These are phyloP conservation scores for Plecturocebus donacophilus DNA, from an alignment of 2,113 vertebrate genomes.

Conservation along the genomic window DNA sequence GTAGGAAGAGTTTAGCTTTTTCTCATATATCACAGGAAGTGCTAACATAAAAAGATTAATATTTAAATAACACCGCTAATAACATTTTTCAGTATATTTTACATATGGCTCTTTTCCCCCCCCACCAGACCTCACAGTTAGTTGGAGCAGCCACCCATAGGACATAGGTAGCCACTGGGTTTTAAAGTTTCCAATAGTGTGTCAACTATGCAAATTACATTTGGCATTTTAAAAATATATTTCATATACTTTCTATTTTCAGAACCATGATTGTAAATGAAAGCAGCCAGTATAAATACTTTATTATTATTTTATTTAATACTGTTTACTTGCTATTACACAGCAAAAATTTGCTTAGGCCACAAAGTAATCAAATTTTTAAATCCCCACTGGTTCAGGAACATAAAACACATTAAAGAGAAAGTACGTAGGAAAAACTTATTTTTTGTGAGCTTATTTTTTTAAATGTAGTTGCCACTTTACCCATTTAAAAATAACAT, in stretches of 20 bases:
- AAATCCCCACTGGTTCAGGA: slow-evolving; percentile 1
- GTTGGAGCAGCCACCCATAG: background rate
- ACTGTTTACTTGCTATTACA: background rate
- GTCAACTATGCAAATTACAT: background rate
- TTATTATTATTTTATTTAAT: background rate
- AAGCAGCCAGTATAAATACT: background rate
- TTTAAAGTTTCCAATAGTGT: slow-evolving; percentile 34
- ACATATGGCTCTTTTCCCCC: background rate
- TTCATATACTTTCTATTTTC: background rate
- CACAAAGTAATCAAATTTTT: background rate
- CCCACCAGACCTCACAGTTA: background rate
- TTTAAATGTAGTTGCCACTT: slow-evolving; percentile 37
- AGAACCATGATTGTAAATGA: background rate
- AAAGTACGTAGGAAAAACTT: background rate
- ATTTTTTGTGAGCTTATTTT: slow-evolving; percentile 34
- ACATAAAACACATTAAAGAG: background rate
- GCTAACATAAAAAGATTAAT: slow-evolving; percentile 33
- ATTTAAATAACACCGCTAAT: slow-evolving; percentile 2
- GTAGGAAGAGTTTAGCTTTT: background rate
- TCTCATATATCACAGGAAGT: background rate
- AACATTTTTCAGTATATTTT: slow-evolving; percentile 42
- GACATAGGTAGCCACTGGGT: background rate
- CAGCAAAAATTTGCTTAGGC: background rate
- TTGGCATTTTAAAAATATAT: background rate
- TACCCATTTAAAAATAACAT: slow-evolving; percentile 47